A percentile compares a stretch with the other conserved stretches of the same genome.
phyloP scores from a whole-genome alignment of 1,140 invertebrate genomes.

The Cardiocondyla obscurior region DNA sequence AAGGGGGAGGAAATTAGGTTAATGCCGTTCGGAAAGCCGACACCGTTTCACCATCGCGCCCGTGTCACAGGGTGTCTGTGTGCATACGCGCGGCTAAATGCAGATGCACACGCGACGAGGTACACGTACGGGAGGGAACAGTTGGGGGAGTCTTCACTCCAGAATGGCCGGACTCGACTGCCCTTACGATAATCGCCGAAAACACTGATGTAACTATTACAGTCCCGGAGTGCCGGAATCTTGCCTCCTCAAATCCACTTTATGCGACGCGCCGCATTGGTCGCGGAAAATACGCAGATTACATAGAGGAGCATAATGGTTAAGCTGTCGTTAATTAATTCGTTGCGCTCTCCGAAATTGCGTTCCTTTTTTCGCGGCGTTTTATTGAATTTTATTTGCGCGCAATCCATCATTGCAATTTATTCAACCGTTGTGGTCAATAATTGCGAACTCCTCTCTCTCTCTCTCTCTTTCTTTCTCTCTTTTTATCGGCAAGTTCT shows the following conservation, averaged over 20 bases:
- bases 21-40: constrained; percentile 45
- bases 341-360: background rate
- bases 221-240: background rate
- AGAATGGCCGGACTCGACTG: background rate
- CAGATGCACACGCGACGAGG: background rate
- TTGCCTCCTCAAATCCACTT: background rate
- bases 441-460: background rate
- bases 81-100: constrained; percentile 21
- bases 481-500: background rate
- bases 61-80: background rate
- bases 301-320: background rate
- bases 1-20: constrained; percentile 53
- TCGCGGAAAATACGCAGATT: background rate
- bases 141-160: background rate
- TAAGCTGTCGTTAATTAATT: background rate
- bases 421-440: constrained; percentile 4
- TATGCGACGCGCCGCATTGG: background rate
- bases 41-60: background rate
- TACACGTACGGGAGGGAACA: background rate
- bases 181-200: background rate
- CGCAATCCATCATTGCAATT: background rate
- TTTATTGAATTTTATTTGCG: constrained; percentile 3
- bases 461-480: background rate
- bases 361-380: background rate
- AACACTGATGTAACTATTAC: background rate